Percentiles rank a stretch among this genome's conserved stretches.
phyloP scores from a whole-genome alignment of 1,140 invertebrate species.

The Sminthurinus signatus region DNA sequence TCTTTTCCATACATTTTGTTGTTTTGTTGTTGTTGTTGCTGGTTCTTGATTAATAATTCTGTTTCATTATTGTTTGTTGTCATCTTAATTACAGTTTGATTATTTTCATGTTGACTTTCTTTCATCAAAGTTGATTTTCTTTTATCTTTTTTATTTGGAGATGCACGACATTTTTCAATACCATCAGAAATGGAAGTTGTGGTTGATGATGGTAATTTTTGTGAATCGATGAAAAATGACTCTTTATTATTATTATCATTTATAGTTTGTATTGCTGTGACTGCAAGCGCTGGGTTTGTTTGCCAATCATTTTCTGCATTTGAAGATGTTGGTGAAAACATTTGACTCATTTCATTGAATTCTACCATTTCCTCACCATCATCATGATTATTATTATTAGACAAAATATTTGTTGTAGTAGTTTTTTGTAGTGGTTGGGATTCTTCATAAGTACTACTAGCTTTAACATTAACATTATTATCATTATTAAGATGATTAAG shows the following conservation, averaged over 20 bases:
- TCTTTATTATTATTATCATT: not conserved
- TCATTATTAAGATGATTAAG: too few relatives aligned
- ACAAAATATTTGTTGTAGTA: too few relatives aligned
- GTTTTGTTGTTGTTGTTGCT: not conserved
- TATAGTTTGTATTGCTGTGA: slow-evolving; percentile 23
- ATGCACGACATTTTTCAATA: not conserved
- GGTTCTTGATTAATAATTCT: slow-evolving; percentile 1
- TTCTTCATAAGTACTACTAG: too few relatives aligned
- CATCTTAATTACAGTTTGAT: not conserved
- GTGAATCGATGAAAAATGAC: too few relatives aligned
- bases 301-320: slow-evolving; percentile 28
- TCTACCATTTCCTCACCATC: too few relatives aligned
- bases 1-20: slow-evolving; percentile 4
- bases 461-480: too few relatives aligned
- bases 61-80: not conserved
- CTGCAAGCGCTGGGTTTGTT: slow-evolving; percentile 25
- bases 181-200: too few relatives aligned
- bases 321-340: slow-evolving; percentile 7
- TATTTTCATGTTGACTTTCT: too few relatives aligned
- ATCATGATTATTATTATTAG: too few relatives aligned
- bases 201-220: not conserved
- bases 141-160: slow-evolving; percentile 13
- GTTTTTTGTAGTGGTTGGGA: too few relatives aligned
- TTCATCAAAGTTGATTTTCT: slow-evolving; percentile 14
- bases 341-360: not conserved